Evolutionary conservation across 2,113 vertebrate genomes (phyloP), one percentile per base, ranked within the genome.

Genomic region (Syngnathus typhle): DNA sequence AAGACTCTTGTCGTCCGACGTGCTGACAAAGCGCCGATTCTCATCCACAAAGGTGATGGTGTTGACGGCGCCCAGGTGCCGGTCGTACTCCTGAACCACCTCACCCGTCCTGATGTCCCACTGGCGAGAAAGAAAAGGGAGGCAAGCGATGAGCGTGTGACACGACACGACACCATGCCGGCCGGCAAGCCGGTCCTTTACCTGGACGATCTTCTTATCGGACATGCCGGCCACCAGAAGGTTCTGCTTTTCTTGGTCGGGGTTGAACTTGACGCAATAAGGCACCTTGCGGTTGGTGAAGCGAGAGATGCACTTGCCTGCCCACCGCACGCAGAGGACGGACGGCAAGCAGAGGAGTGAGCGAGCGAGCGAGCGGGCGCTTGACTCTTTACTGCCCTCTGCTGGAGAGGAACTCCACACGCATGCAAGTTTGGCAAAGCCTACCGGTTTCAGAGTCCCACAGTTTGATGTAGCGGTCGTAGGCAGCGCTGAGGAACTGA

Each of bases 1-100:
- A 55, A 99, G 91, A 77, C 96, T 98, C 89, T 99, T 99, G 82
- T 99, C 97, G 59, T 99, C 97, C 0, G 97, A 99, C 0, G 96
- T 99, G 81, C 97, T 99, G 84, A 99, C 97, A 71, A 99, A 99
- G 47, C 97, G 94, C 2, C 97, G 93, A n/a, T 97, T 98, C 78
- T 99, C 97, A 70, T 99, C 97, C 58, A 99, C 97, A 68, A 99
- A 99, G n/a, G 97, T 98, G 91, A 99, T 99, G 73, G 97, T 99
- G 90, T 99, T 99, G 82, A 99, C 97, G 47, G 97, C 97, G 55
- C 97, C 97, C 84, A 99, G 90, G 87, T 99, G 97, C 66, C 97
- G 90, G 67, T 99, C 97, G 0, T 99, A 99, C 64, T 99, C 97
- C 84, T 99, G 97, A 27, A 99, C 97, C 69, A 98, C 95, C 79